phyloP scores from a whole-genome alignment of 2,888 invertebrate species.

The Dicranocentrus wangi region DNA sequence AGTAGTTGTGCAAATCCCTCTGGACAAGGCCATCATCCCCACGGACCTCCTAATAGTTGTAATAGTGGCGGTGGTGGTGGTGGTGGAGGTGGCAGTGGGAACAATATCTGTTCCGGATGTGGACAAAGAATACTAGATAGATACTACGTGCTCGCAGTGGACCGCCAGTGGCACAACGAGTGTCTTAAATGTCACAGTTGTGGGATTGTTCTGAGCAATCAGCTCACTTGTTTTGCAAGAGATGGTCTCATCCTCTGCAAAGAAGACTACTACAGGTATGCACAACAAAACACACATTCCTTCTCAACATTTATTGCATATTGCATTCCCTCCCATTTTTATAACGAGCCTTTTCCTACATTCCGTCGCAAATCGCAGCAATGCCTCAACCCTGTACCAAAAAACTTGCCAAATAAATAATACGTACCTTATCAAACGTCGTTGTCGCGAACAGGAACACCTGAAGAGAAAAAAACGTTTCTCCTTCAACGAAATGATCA shows the following conservation, averaged over 20 bases:
- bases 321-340: background rate
- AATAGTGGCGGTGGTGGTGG: conserved; percentile 55
- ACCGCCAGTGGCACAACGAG: conserved; percentile 89
- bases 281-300: background rate
- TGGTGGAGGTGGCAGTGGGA: conserved; percentile 56
- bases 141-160: conserved; percentile 84
- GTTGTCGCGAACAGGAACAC: no score
- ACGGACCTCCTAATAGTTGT: conserved; percentile 49
- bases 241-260: conserved; percentile 95
- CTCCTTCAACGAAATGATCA: no score
- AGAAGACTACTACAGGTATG: conserved; percentile 92
- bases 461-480: no score
- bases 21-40: conserved; percentile 60
- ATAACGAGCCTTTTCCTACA: background rate
- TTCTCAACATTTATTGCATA: background rate
- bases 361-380: background rate
- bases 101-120: conserved; percentile 76
- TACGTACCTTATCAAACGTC: background rate
- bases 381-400: background rate
- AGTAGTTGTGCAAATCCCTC: conserved; percentile 54
- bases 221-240: conserved; percentile 90
- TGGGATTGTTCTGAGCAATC: conserved; percentile 85
- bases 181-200: conserved; percentile 69
- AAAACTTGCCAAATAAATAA: background rate
- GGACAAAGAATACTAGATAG: conserved; percentile 80